Evolutionary conservation across 2,113 vertebrate species (phyloP), one percentile per base, ranked within the genome.

Genomic region (Sinocyclocheilus anophthalmus): DNA sequence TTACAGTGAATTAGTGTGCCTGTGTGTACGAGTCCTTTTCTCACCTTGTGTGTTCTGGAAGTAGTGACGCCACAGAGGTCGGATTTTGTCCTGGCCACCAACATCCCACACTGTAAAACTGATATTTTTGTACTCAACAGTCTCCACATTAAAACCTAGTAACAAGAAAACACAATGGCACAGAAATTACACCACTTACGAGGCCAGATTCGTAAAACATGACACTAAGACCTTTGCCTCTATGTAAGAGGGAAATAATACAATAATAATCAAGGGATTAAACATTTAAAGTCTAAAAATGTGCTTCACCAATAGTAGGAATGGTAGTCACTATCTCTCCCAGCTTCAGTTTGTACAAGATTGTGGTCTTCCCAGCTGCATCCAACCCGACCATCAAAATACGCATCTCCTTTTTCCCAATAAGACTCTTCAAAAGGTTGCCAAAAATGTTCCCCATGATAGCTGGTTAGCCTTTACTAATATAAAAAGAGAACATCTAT

Each of bases 41-140:
- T 92, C 86, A 98, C 97, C 97, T 94, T 99, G 97, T 81, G 98
- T 98, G 92, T 99, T 99, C 93, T 99, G 98, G 91, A 99, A 99
- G 91, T 99, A 99, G 92, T 99, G 98, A 91, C 97, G 95, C 97
- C 98, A 99, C 87, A 99, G 95, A 88, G 97, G 97, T 69, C 97
- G 96, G 92, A 99, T 99, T 93, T 99, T 99, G 93, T 99, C 97
- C 94, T 99, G 98, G 92, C 98, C 98, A 86, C 98, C 97, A 59
- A 99, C 98, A 0, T 99, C 98, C 98, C 97, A 99, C 86, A 99
- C 98, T 0, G 97, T 98, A 92, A 99, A 99, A 94, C 97, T 98
- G 93, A 99, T 98, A 93, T 98, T 98, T 95, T 98, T 99, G 95
- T 99, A 98, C 76, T 99, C 98, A 89, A 99, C 97, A 0, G 97